These are phyloP conservation scores for Dryoscopus gambensis DNA, from an alignment of 2,113 vertebrate genomes.

Conservation along the genomic window DNA sequence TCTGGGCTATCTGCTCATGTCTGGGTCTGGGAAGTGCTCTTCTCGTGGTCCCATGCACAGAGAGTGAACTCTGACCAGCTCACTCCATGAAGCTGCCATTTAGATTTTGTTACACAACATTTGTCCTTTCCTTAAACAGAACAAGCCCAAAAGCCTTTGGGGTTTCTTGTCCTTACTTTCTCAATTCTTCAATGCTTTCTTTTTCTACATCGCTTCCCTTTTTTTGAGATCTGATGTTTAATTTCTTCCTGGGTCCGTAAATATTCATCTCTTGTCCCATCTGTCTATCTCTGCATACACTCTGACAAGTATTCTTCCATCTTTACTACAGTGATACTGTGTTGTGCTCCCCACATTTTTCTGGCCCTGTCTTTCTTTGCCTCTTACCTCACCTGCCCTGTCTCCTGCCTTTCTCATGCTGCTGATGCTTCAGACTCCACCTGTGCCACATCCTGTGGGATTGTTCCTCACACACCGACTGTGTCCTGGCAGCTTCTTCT, in stretches of 20 bases:
- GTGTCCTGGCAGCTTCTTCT: neutral
- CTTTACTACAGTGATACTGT: neutral
- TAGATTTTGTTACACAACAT: neutral
- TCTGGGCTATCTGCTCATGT: neutral
- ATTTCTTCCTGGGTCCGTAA: neutral
- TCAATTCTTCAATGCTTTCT: neutral
- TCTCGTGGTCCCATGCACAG: neutral
- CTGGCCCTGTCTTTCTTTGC: neutral
- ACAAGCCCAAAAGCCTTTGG: neutral
- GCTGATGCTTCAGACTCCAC: neutral
- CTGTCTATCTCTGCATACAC: rapidly evolving
- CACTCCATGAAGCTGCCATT: neutral
- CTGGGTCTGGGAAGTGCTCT: neutral
- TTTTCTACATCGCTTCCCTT: neutral
- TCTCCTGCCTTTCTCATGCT: neutral
- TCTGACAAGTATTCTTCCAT: neutral
- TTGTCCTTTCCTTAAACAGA: neutral
- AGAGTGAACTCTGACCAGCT: neutral
- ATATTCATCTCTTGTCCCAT: neutral
- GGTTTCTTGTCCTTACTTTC: neutral
- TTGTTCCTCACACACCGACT: neutral
- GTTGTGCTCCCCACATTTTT: neutral
- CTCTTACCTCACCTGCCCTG: neutral
- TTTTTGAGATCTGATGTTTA: neutral
- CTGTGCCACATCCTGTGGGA: neutral